These are phyloP conservation scores for Scopus umbretta DNA, from an alignment of 2,113 vertebrate species.

Conservation along the genomic window DNA sequence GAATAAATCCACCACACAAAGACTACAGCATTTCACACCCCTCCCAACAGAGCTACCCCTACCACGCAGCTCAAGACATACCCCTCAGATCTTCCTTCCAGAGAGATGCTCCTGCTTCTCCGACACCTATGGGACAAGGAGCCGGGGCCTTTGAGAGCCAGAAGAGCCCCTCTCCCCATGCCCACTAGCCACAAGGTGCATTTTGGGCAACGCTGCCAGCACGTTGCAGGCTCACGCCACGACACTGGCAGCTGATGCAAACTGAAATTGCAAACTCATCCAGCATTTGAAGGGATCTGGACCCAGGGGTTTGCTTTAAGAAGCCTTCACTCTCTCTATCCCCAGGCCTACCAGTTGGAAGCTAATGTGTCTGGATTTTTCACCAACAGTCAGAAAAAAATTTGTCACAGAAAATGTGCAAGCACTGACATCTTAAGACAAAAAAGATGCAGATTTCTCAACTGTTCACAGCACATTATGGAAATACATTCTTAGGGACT, in stretches of 20 bases:
- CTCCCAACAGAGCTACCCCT: neutral
- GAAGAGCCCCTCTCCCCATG: neutral
- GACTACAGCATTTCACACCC: neutral
- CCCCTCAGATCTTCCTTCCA: neutral
- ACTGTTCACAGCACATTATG: conserved; percentile 26
- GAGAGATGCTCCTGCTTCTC: neutral
- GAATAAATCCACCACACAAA: accelerated
- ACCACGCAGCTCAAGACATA: accelerated
- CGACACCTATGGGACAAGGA: accelerated
- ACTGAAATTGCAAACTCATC: neutral
- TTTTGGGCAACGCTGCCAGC: neutral
- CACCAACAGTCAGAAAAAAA: neutral
- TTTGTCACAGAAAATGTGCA: conserved; percentile 9
- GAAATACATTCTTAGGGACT: conserved; percentile 57
- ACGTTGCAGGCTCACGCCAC: accelerated
- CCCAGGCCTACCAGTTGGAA: neutral
- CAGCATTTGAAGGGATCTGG: neutral
- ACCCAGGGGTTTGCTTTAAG: neutral
- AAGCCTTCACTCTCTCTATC: neutral
- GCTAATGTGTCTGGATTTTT: neutral
- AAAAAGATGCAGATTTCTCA: conserved; percentile 45
- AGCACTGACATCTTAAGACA: conserved; percentile 58
- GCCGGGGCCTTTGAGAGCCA: neutral
- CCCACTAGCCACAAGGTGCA: accelerated
- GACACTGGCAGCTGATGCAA: accelerated